Base-by-base conservation (phyloP, 2,888 invertebrate species). In the Barypeithes pellucidus region DNA sequence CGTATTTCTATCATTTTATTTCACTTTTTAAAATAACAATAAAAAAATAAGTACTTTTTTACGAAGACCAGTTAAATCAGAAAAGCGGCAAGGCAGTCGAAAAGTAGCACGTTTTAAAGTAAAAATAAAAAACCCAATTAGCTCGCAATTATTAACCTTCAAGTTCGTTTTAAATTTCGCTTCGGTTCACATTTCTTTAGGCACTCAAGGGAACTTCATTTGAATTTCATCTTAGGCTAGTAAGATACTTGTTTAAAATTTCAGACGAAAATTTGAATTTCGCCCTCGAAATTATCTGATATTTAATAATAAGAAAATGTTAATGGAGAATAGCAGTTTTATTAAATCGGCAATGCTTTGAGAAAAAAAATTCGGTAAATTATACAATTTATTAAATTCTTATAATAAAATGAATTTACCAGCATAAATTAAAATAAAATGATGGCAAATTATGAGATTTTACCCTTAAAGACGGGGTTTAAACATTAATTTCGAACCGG, bases 141-240 rank as follows among this genome's bases (percentile, higher is more conserved):
- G 74, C 67, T 68, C 47, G 74, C 74, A 74, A 76, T 76, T 76
- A 76, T 76, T 76, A 76, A 76, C 69, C 76, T 66, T 68, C 62
- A 62, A 73, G 70, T 67, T 62, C 75, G 63, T 75, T 75, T 75
- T 73, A 72, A 67, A 76, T 76, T 76, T 75, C 75, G 75, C 76
- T 75, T 75, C 70, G 73, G 59, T 75, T 76, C 74, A 75, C 76
- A 70, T 73, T 75, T 76, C 76, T 76, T 73, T 63, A 67, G 71
- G 74, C 71, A 70, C 66, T 70, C 69, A 41, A 60, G 59, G 41
- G 59, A 54, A 62, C 71, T 71, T 75, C 74, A 75, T 71, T 75
- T 75, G 70, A 75, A 70, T 71, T 75, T 75, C 70, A 71, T 71
- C 71, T 71, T 62, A 39, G 71, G 74, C 71, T 66, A 70, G 74